Percentiles rank a stretch among this genome's conserved stretches.
Conservation (phyloP, 2,797 vertebrate genomes). For the Lutjanus argentimaculatus region DNA sequence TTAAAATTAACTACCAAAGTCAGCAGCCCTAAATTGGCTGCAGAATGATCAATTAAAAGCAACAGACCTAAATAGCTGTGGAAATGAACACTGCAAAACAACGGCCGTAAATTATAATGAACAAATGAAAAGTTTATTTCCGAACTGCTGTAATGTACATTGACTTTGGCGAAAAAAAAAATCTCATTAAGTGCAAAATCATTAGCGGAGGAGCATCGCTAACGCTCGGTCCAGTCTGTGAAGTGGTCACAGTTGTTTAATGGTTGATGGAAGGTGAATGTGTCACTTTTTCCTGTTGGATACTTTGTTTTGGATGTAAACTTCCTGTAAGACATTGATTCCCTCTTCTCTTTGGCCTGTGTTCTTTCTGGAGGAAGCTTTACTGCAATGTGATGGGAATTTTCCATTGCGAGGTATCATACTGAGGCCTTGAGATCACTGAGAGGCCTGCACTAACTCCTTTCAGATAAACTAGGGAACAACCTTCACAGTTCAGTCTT, state of each 20-base stretch:
- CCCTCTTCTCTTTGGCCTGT: too few species aligned
- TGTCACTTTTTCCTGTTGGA: too few species aligned
- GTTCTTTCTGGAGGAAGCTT: constrained; percentile 4
- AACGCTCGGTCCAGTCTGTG: not conserved
- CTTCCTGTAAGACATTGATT: too few species aligned
- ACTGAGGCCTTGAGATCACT: too few species aligned
- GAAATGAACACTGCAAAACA: constrained; percentile 43
- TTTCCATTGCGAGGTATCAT: too few species aligned
- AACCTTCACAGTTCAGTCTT: too few species aligned
- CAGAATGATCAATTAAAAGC: constrained; percentile 67
- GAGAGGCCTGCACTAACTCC: too few species aligned
- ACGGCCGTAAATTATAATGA: constrained; percentile 21
- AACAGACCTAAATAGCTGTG: constrained; percentile 43
- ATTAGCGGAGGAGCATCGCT: not conserved
- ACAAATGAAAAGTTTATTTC: constrained; percentile 36
- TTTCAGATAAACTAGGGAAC: too few species aligned
- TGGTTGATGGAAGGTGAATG: too few species aligned
- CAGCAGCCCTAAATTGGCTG: constrained; percentile 59
- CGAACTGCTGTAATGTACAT: constrained; percentile 8
- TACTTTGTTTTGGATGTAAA: too few species aligned
- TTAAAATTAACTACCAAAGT: constrained; percentile 69
- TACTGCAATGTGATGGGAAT: too few species aligned
- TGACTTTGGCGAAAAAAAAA: not conserved
- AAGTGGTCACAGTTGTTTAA: not conserved
- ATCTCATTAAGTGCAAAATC: constrained; percentile 3